phyloP scores from a whole-genome alignment of 2,113 vertebrate genomes.

The Boulengeromyrus knoepffleri region DNA sequence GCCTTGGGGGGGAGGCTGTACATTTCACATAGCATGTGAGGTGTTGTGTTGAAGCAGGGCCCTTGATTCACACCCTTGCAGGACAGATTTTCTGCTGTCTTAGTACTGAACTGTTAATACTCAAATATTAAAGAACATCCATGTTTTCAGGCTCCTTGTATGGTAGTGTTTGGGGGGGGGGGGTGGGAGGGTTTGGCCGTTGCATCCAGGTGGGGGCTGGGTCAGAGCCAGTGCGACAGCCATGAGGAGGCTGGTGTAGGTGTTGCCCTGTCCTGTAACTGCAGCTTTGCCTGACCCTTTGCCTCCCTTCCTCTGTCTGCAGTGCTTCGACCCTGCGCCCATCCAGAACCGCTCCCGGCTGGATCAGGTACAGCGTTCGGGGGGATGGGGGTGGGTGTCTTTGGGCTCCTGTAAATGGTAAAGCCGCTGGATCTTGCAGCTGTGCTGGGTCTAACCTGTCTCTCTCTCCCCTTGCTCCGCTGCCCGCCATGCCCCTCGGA shows the following conservation, averaged over 20 bases:
- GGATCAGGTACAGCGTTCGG: conserved; percentile 9
- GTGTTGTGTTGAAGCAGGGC: not conserved
- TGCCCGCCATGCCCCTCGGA: not conserved
- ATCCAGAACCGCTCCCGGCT: conserved; percentile 56
- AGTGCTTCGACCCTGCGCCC: conserved; percentile 59
- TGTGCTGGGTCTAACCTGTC: not conserved
- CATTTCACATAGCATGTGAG: not conserved
- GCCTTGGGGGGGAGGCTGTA: not conserved
- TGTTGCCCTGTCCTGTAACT: not conserved
- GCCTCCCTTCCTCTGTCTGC: conserved; percentile 17
- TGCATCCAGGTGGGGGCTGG: not conserved
- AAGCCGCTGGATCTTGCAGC: not conserved
- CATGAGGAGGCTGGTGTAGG: not conserved
- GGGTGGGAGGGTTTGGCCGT: not conserved
- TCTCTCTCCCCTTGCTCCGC: conserved; percentile 22
- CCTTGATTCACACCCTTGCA: not conserved
- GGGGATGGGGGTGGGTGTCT: not conserved
- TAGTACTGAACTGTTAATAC: not conserved
- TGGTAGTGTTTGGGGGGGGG: not conserved
- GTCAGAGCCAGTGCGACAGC: not conserved
- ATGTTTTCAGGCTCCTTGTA: not conserved
- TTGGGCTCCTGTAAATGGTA: not conserved
- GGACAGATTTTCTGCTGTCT: not conserved
- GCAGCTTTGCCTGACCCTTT: not conserved
- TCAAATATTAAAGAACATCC: not conserved